A percentile compares a stretch with the other conserved stretches of the same genome.
phyloP scores from a whole-genome alignment of 2,113 vertebrate genomes.

The Psophia crepitans region DNA sequence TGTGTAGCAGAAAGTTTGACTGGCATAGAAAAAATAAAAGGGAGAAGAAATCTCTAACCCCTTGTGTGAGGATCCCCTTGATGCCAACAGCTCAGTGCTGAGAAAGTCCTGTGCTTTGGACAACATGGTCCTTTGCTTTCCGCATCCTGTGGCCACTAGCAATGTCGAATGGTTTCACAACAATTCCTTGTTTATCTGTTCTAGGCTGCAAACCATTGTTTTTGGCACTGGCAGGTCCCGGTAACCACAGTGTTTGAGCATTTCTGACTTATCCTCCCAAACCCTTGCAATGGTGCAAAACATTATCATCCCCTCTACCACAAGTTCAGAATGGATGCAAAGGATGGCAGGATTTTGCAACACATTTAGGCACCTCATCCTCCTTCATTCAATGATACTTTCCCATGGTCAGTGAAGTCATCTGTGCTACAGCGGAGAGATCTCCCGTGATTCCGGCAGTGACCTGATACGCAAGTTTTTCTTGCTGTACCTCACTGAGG shows the following conservation, averaged over 20 bases:
- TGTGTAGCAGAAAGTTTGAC: not conserved
- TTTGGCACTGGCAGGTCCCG: not conserved
- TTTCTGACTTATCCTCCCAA: not conserved
- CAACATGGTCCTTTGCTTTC: not conserved
- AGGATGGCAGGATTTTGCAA: not conserved
- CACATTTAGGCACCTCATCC: not conserved
- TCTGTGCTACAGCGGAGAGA: not conserved
- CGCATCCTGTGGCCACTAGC: not conserved
- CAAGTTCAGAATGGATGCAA: not conserved
- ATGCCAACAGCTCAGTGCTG: not conserved
- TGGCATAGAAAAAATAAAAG: not conserved
- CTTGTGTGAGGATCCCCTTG: accelerated
- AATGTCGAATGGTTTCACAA: not conserved
- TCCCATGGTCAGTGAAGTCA: not conserved
- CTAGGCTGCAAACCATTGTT: not conserved
- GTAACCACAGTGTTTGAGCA: not conserved
- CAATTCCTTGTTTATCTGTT: not conserved
- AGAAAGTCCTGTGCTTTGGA: not conserved
- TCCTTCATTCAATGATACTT: not conserved
- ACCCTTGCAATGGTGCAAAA: not conserved
- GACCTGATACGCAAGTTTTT: constrained; percentile 22
- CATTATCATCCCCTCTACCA: not conserved
- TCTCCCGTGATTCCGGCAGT: not conserved
- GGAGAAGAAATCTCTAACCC: not conserved
- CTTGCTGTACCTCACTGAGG: not conserved